Conservation (phyloP, 2,888 invertebrate species). For the Adela reaumurella region DNA sequence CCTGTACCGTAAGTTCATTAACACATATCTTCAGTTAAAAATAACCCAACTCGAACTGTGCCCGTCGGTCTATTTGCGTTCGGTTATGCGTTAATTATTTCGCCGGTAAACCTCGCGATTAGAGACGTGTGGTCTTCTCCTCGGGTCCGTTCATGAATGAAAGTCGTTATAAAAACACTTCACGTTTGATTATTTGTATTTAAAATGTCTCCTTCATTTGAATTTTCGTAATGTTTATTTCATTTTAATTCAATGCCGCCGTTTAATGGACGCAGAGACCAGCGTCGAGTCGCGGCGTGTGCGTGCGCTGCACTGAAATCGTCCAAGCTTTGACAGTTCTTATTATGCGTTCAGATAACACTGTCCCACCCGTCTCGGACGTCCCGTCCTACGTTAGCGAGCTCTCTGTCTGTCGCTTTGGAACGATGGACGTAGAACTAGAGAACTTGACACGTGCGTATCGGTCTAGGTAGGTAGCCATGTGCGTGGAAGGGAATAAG, state of each 20-base stretch:
- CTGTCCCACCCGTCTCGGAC: no score
- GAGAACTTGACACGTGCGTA: no score
- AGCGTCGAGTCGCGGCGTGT: no score
- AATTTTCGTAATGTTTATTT: not conserved
- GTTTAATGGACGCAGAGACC: not conserved
- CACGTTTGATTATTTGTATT: not conserved
- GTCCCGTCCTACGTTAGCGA: no score
- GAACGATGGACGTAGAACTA: no score
- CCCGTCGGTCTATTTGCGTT: not conserved
- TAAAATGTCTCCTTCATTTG: no score
- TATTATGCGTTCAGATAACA: not conserved
- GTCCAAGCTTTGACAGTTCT: not conserved
- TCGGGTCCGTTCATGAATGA: not conserved
- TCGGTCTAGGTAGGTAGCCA: no score
- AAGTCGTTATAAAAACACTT: not conserved
- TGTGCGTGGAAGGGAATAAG: no score
- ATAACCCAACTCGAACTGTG: not conserved
- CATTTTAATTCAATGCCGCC: not conserved
- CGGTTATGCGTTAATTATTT: not conserved
- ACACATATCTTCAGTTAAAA: not conserved
- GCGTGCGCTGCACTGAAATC: not conserved
- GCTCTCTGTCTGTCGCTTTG: no score
- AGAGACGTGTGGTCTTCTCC: no score
- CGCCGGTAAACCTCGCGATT: no score
- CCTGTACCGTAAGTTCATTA: not conserved